Percentiles rank a stretch among this genome's conserved stretches.
These are phyloP conservation scores for Aphodius sticticus DNA, from an alignment of 2,888 invertebrate genomes.

Conservation along the genomic window DNA sequence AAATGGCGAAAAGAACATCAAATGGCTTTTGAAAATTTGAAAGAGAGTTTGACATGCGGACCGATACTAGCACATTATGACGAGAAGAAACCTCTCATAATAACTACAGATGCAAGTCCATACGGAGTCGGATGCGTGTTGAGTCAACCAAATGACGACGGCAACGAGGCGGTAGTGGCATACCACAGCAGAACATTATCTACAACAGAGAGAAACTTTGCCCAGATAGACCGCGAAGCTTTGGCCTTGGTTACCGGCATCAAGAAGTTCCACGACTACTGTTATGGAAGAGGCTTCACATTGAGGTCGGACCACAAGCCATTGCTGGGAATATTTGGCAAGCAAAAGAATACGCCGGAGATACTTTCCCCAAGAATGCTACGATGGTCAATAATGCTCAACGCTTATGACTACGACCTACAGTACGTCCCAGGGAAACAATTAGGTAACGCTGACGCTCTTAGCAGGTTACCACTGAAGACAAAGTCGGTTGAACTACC, in stretches of 20 bases:
- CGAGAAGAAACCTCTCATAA: neutral
- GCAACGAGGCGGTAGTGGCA: neutral
- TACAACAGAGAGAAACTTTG: slow-evolving; percentile 9
- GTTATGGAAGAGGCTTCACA: slow-evolving; percentile 13
- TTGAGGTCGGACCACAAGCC: slow-evolving; percentile 30
- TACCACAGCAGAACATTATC: neutral
- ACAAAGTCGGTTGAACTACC: no score
- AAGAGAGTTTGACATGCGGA: neutral
- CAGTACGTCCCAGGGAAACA: slow-evolving; percentile 9
- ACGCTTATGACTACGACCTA: slow-evolving; percentile 6
- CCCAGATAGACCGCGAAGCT: slow-evolving; percentile 23
- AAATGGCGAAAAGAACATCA: slow-evolving; percentile 10
- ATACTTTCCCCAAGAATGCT: slow-evolving; percentile 23
- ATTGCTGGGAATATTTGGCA: slow-evolving; percentile 23
- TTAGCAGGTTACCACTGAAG: no score
- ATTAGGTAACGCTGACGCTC: neutral
- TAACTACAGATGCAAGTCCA: slow-evolving; percentile 10
- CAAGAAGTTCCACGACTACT: slow-evolving; percentile 28
- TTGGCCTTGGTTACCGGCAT: slow-evolving; percentile 14
- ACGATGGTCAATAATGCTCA: slow-evolving; percentile 6
- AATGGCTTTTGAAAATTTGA: neutral
- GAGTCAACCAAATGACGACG: neutral
- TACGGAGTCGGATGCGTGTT: slow-evolving; percentile 8
- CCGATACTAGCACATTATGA: slow-evolving; percentile 14
- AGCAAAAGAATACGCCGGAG: slow-evolving; percentile 23